A percentile compares a stretch with the other conserved stretches of the same genome.
Evolutionary conservation across 2,797 vertebrate species (phyloP).

Genomic region (Tiaroga cobitis): DNA sequence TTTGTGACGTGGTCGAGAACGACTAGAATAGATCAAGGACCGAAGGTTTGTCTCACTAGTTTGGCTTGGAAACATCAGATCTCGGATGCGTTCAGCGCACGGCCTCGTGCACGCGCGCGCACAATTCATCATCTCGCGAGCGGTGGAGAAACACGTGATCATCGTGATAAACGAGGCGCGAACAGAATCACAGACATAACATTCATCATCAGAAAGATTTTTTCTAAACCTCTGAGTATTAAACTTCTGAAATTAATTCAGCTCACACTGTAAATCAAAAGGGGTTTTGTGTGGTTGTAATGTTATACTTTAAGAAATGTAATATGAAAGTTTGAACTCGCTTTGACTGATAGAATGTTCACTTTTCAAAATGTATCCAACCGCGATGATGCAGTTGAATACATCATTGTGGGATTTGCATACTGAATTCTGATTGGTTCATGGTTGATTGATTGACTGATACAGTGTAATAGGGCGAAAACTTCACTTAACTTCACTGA

Average conservation of each 20-base stretch:
- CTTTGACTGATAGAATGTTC: not conserved
- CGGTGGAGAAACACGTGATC: constrained; percentile 85
- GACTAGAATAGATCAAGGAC: not conserved
- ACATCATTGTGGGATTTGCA: not conserved
- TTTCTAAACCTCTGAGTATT: not conserved
- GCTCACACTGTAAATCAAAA: not conserved
- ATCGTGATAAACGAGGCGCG: constrained; percentile 97
- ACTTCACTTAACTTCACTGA: not conserved
- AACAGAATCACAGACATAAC: constrained; percentile 93
- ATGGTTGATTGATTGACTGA: not conserved
- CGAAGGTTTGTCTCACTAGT: not conserved
- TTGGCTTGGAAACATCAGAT: not conserved
- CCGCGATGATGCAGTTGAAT: too few relatives aligned
- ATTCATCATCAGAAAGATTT: constrained; percentile 87
- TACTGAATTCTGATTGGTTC: constrained; percentile 1
- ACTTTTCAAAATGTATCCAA: not conserved
- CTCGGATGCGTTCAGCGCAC: not conserved
- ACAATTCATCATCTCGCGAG: not conserved
- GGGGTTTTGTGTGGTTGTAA: not conserved
- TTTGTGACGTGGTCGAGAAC: too few relatives aligned
- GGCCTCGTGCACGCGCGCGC: not conserved
- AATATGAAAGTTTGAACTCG: not conserved
- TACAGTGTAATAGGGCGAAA: not conserved
- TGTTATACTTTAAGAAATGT: not conserved
- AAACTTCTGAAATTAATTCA: not conserved